phyloP scores from a whole-genome alignment of 2,113 vertebrate species.

The Calidris pugnax region DNA sequence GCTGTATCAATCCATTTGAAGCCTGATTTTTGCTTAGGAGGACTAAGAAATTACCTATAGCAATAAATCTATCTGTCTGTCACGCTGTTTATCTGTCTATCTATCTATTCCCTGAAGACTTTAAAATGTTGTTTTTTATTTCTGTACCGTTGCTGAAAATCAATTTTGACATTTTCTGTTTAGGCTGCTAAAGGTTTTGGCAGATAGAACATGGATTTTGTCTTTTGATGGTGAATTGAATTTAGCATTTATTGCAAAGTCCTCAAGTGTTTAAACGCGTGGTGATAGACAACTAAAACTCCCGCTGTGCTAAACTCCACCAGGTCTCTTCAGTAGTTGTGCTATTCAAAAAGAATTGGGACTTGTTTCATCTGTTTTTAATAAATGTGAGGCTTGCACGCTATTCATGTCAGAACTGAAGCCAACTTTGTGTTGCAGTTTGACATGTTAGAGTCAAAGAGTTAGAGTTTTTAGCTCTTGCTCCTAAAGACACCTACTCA shows the following conservation, averaged over 20 bases:
- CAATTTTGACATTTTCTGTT: slow-evolving; percentile 67
- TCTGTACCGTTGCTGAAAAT: slow-evolving; percentile 27
- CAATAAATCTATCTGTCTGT: slow-evolving; percentile 19
- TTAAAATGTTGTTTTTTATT: slow-evolving; percentile 52
- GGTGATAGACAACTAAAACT: slow-evolving; percentile 45
- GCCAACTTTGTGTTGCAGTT: neutral
- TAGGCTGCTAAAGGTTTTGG: slow-evolving; percentile 65
- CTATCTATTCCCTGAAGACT: slow-evolving; percentile 18
- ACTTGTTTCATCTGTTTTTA: slow-evolving; percentile 59
- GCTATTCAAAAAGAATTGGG: slow-evolving; percentile 26
- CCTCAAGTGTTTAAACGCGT: slow-evolving; percentile 22
- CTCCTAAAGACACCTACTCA: neutral
- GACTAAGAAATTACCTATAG: slow-evolving; percentile 32
- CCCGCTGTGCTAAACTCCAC: slow-evolving; percentile 2
- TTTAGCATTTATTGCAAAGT: slow-evolving; percentile 47
- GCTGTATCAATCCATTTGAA: slow-evolving; percentile 6
- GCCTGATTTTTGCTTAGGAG: slow-evolving; percentile 15
- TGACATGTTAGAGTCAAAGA: neutral
- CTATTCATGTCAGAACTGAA: slow-evolving; percentile 26
- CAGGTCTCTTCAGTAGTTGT: slow-evolving; percentile 26
- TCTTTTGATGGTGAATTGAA: slow-evolving; percentile 64
- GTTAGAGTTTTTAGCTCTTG: neutral
- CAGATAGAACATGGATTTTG: slow-evolving; percentile 64
- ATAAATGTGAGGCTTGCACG: neutral
- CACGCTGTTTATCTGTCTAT: slow-evolving; percentile 38